Percentiles rank a stretch among this genome's conserved stretches.
phyloP scores from a whole-genome alignment of 2,888 invertebrate genomes.

The Xanthorhoe designata region DNA sequence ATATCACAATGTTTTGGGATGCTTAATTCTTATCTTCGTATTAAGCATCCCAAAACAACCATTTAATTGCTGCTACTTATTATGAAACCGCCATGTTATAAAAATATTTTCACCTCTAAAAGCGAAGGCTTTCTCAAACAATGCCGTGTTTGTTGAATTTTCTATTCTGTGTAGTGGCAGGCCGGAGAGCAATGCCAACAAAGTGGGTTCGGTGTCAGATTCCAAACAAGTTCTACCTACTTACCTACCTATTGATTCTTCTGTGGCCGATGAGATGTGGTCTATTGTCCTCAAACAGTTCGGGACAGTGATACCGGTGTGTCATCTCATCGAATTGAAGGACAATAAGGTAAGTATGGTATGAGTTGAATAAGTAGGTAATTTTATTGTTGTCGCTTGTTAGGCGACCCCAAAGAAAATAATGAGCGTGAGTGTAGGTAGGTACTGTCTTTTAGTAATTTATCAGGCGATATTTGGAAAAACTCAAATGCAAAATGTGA shows the following conservation, averaged over 20 bases:
- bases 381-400: neutral
- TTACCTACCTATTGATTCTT: conserved; percentile 23
- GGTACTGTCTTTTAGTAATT: neutral
- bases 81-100: conserved; percentile 33
- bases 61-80: conserved; percentile 1
- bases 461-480: neutral
- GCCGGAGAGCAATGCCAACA: conserved; percentile 70
- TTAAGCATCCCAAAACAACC: no score
- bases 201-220: conserved; percentile 65
- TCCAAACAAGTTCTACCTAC: conserved; percentile 36
- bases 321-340: conserved; percentile 20
- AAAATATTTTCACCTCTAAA: conserved; percentile 44
- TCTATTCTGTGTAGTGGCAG: conserved; percentile 50
- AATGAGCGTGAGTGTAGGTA: neutral
- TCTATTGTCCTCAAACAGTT: conserved; percentile 29
- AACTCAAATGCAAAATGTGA: neutral
- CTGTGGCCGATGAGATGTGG: conserved; percentile 7
- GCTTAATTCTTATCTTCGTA: no score
- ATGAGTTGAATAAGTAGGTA: neutral
- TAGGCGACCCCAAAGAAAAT: neutral
- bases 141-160: conserved; percentile 46
- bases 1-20: no score
- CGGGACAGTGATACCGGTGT: conserved; percentile 41
- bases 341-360: conserved; percentile 19
- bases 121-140: conserved; percentile 44